Evolutionary conservation across 2,797 vertebrate genomes (phyloP).

Genomic region (Pangasius sanitwongsei): DNA sequence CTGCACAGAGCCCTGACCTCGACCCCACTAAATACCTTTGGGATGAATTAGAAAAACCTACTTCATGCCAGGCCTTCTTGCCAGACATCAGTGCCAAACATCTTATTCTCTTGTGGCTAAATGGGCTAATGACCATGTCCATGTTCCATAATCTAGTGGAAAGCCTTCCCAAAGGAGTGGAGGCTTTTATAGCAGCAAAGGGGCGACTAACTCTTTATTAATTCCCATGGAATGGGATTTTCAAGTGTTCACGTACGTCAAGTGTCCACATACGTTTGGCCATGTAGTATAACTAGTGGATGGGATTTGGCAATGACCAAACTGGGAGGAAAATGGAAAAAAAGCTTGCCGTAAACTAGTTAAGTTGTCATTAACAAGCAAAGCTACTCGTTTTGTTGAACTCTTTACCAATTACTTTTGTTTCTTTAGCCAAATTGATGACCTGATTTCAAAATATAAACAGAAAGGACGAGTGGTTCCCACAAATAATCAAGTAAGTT

Average conservation of each 20-base stretch:
- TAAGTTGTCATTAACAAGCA: no score
- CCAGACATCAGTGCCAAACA: background rate
- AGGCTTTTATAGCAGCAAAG: background rate
- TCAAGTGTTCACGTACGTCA: no score
- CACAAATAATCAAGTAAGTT: slow-evolving; percentile 54
- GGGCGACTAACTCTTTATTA: background rate
- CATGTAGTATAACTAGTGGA: no score
- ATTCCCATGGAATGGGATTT: background rate
- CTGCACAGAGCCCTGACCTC: background rate
- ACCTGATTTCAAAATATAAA: background rate
- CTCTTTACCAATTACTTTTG: background rate
- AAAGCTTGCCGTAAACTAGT: no score
- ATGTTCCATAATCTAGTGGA: background rate
- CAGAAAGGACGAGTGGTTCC: background rate
- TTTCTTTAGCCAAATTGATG: slow-evolving; percentile 35
- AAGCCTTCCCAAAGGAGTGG: background rate
- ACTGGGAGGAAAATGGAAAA: background rate
- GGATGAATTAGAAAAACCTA: background rate
- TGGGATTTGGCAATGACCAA: background rate
- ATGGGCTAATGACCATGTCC: background rate
- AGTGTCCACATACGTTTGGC: background rate
- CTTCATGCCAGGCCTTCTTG: background rate
- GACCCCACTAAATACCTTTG: background rate
- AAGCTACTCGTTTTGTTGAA: background rate
- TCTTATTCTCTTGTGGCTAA: background rate